Evolutionary conservation across 2,797 vertebrate species (phyloP).

Genomic region (Esox lucius): DNA sequence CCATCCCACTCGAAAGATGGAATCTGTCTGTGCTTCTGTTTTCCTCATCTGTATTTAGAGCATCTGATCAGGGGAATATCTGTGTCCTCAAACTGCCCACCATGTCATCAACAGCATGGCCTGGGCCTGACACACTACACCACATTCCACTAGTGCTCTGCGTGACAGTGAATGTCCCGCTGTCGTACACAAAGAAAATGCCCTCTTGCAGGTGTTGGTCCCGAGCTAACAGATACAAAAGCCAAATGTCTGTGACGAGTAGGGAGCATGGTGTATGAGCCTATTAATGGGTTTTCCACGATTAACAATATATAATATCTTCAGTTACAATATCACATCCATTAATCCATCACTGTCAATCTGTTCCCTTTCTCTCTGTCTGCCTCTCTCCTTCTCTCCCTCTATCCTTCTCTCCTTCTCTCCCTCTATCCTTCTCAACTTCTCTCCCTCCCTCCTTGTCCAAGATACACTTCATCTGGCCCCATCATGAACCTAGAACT

Average conservation of each 20-base stretch:
- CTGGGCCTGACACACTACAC: conserved; percentile 24
- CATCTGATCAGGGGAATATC: conserved; percentile 39
- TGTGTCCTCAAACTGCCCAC: conserved; percentile 66
- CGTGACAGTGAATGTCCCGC: conserved; percentile 17
- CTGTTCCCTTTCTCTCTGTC: neutral
- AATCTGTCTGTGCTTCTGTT: conserved; percentile 48
- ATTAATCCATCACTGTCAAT: conserved; percentile 10
- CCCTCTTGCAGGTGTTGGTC: conserved; percentile 6
- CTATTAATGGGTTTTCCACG: conserved; percentile 4
- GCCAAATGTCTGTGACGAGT: conserved; percentile 2
- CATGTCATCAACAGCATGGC: conserved; percentile 36
- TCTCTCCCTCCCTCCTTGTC: too few species aligned
- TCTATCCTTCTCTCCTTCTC: neutral
- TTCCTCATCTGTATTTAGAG: conserved; percentile 68
- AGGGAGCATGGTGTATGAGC: conserved; percentile 4
- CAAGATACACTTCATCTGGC: neutral
- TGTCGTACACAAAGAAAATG: neutral
- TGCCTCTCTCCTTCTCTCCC: neutral
- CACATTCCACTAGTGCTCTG: conserved; percentile 36
- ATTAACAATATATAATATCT: conserved; percentile 9
- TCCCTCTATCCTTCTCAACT: too few species aligned
- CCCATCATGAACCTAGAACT: neutral
- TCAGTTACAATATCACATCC: conserved; percentile 8
- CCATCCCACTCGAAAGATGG: conserved; percentile 50
- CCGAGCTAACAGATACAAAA: conserved; percentile 6